phyloP scores from a whole-genome alignment of 2,888 invertebrate species.

The Chrysomela aeneicollis region DNA sequence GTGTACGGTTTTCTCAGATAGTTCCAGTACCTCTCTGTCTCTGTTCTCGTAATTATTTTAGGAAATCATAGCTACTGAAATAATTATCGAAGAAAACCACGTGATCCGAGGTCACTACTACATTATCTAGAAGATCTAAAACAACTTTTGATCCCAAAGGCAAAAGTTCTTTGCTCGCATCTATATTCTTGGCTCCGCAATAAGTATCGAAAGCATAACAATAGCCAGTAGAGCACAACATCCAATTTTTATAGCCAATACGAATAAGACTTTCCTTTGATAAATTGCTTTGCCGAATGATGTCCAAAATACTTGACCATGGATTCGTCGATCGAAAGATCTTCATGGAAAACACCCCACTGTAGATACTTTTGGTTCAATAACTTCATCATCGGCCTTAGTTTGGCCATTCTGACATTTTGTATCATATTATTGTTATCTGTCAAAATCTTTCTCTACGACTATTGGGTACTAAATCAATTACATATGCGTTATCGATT shows the following conservation, averaged over 20 bases:
- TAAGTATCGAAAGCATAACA: constrained; percentile 43
- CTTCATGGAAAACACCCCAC: constrained; percentile 40
- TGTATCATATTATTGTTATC: too few relatives aligned
- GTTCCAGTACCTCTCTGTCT: too few relatives aligned
- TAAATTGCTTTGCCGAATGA: constrained; percentile 42
- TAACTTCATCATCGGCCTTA: constrained; percentile 29
- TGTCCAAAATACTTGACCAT: constrained; percentile 47
- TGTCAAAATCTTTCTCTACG: too few relatives aligned
- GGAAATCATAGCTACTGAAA: too few relatives aligned
- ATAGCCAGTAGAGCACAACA: constrained; percentile 42
- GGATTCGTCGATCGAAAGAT: constrained; percentile 44
- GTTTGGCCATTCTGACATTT: constrained; percentile 30
- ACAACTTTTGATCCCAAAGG: constrained; percentile 39
- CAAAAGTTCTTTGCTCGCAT: too few relatives aligned
- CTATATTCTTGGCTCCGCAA: constrained; percentile 37
- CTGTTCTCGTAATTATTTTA: too few relatives aligned
- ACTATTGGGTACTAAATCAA: too few relatives aligned
- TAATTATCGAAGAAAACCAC: constrained; percentile 15
- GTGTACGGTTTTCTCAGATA: too few relatives aligned
- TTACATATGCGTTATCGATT: too few relatives aligned
- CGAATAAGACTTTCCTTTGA: constrained; percentile 45
- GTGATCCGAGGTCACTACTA: constrained; percentile 17
- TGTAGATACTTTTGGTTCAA: constrained; percentile 41
- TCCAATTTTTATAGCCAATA: constrained; percentile 49
- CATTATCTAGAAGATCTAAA: constrained; percentile 32